These are phyloP conservation scores for Maccullochella peelii DNA, from an alignment of 2,113 vertebrate species.

Conservation along the genomic window DNA sequence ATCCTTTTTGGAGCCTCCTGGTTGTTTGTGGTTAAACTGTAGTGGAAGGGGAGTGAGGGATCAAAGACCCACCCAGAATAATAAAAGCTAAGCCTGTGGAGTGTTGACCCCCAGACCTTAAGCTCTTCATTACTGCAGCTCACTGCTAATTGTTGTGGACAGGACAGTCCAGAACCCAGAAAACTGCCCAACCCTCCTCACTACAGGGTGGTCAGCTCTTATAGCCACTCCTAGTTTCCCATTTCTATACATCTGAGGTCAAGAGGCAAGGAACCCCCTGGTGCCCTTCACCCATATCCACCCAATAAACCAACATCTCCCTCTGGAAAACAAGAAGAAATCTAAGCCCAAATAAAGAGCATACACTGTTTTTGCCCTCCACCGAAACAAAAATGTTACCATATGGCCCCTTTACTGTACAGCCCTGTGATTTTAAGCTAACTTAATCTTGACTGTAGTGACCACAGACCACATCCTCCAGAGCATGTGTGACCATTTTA, in stretches of 20 bases:
- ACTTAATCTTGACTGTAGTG: slow-evolving; percentile 49
- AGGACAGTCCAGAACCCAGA: slow-evolving; percentile 43
- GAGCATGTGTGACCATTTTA: slow-evolving; percentile 53
- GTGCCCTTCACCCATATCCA: slow-evolving; percentile 29
- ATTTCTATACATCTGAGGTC: slow-evolving; percentile 37
- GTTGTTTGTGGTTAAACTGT: slow-evolving; percentile 59
- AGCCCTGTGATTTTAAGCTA: slow-evolving; percentile 63
- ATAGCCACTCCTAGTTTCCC: slow-evolving; percentile 23
- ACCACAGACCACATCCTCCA: slow-evolving; percentile 83
- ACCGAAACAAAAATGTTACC: slow-evolving; percentile 66
- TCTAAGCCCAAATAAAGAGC: slow-evolving; percentile 21
- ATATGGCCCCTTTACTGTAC: slow-evolving; percentile 58
- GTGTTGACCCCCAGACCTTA: slow-evolving; percentile 69
- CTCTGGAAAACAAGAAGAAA: slow-evolving; percentile 32
- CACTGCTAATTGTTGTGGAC: slow-evolving; percentile 76
- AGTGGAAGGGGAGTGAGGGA: slow-evolving; percentile 50
- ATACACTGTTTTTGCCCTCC: slow-evolving; percentile 32
- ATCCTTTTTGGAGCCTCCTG: slow-evolving; percentile 28
- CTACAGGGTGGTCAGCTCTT: slow-evolving; percentile 57
- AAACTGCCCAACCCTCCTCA: slow-evolving; percentile 44
- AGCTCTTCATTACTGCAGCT: slow-evolving; percentile 77
- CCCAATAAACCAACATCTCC: slow-evolving; percentile 40
- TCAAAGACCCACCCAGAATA: slow-evolving; percentile 70
- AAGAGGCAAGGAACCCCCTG: slow-evolving; percentile 37
- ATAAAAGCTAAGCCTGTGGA: slow-evolving; percentile 70